phyloP scores from a whole-genome alignment of 2,113 vertebrate genomes.

The Leptocoma aspasia region DNA sequence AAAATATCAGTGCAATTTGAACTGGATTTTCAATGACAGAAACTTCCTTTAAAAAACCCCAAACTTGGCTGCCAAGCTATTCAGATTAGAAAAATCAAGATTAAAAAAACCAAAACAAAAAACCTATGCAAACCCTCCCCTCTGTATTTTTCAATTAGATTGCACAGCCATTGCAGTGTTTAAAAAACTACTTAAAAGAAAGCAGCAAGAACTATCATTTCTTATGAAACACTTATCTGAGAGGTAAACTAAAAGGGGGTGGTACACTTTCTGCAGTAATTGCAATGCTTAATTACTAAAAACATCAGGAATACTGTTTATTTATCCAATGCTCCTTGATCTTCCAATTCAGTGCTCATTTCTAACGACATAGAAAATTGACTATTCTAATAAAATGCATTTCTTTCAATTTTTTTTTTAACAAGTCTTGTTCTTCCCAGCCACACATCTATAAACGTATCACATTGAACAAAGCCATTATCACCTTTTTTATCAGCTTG shows the following conservation, averaged over 20 bases:
- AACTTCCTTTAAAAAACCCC: neutral
- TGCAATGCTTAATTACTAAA: neutral
- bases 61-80: neutral
- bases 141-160: neutral
- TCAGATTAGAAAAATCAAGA: neutral
- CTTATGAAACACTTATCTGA: neutral
- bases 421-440: neutral
- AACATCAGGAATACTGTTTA: neutral
- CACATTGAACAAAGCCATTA: neutral
- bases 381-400: neutral
- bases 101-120: rapidly evolving
- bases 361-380: neutral
- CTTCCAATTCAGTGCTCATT: neutral
- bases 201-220: neutral
- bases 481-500: neutral
- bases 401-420: neutral
- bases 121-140: rapidly evolving
- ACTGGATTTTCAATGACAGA: neutral
- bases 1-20: neutral
- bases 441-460: neutral
- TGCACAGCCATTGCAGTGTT: neutral
- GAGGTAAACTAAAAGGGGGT: neutral
- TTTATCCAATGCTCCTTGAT: neutral
- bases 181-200: neutral
- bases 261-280: neutral